These are phyloP conservation scores for Brachirus orientalis DNA, from an alignment of 2,113 vertebrate genomes.

Conservation along the genomic window DNA sequence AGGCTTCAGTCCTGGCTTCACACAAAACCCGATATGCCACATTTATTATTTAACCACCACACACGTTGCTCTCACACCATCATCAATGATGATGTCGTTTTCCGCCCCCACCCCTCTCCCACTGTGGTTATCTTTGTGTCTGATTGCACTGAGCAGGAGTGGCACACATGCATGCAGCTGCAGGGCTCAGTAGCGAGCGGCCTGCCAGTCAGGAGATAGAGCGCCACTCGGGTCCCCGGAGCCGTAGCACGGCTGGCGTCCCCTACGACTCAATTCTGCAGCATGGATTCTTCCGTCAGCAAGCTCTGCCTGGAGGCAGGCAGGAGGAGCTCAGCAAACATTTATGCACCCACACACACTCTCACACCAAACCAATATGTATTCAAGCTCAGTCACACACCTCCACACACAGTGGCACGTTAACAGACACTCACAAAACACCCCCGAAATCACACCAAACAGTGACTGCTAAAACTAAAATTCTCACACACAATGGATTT, in stretches of 20 bases:
- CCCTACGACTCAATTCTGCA: constrained; percentile 72
- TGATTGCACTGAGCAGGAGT: constrained; percentile 49
- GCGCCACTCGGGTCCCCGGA: constrained; percentile 52
- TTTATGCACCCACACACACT: constrained; percentile 80
- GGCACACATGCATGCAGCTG: constrained; percentile 63
- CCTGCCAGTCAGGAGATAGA: constrained; percentile 66
- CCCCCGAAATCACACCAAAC: constrained; percentile 72
- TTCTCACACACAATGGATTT: constrained; percentile 52
- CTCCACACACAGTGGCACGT: constrained; percentile 73
- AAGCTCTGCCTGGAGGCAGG: constrained; percentile 71
- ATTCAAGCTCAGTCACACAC: constrained; percentile 77
- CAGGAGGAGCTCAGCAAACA: constrained; percentile 72
- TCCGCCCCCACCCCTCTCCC: constrained; percentile 27
- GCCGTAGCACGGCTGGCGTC: constrained; percentile 59
- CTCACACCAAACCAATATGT: constrained; percentile 70
- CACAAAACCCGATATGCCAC: constrained; percentile 81
- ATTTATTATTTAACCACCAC: constrained; percentile 87
- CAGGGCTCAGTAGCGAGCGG: constrained; percentile 60
- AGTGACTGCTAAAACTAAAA: constrained; percentile 54
- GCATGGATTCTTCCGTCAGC: constrained; percentile 74
- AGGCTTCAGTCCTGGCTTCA: constrained; percentile 73
- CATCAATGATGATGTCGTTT: constrained; percentile 60
- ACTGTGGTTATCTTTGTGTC: constrained; percentile 52
- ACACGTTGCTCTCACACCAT: constrained; percentile 74
- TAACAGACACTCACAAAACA: constrained; percentile 65